phyloP scores from a whole-genome alignment of 2,888 invertebrate genomes.

The Drosophila subquinaria region DNA sequence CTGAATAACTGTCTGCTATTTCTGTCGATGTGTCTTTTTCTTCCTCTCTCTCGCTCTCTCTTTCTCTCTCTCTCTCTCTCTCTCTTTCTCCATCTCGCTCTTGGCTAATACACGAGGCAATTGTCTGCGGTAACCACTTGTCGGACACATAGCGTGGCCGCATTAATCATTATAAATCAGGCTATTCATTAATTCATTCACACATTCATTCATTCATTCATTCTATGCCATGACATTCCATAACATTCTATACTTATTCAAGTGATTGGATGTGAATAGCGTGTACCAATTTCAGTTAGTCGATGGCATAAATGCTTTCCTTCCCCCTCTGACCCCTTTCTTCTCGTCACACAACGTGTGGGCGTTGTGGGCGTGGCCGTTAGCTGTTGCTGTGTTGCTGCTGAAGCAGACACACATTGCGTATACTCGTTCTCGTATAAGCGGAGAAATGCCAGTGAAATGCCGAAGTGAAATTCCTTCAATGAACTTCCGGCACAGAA shows the following conservation, averaged over 20 bases:
- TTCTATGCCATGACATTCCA: conserved; percentile 7
- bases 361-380: conserved; percentile 11
- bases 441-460: conserved; percentile 60
- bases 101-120: conserved; percentile 26
- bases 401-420: conserved; percentile 17
- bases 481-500: conserved; percentile 63
- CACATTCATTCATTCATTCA: conserved; percentile 35
- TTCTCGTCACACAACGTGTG: neutral
- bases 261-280: conserved; percentile 29
- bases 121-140: conserved; percentile 33
- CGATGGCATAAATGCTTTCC: conserved; percentile 27
- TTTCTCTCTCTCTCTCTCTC: no score
- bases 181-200: conserved; percentile 61
- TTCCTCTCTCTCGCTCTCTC: neutral
- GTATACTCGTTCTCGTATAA: conserved; percentile 19
- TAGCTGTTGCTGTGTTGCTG: conserved; percentile 1
- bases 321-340: neutral
- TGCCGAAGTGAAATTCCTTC: conserved; percentile 68
- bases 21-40: conserved; percentile 4
- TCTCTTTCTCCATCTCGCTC: neutral
- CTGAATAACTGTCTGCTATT: conserved; percentile 51
- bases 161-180: conserved; percentile 80
- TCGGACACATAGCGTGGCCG: conserved; percentile 57
- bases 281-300: conserved; percentile 39
- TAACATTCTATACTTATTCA: conserved; percentile 20